Percentiles rank a stretch among this genome's conserved stretches.
Evolutionary conservation across 2,888 invertebrate species (phyloP).

Genomic region (Rotaria macrura): DNA sequence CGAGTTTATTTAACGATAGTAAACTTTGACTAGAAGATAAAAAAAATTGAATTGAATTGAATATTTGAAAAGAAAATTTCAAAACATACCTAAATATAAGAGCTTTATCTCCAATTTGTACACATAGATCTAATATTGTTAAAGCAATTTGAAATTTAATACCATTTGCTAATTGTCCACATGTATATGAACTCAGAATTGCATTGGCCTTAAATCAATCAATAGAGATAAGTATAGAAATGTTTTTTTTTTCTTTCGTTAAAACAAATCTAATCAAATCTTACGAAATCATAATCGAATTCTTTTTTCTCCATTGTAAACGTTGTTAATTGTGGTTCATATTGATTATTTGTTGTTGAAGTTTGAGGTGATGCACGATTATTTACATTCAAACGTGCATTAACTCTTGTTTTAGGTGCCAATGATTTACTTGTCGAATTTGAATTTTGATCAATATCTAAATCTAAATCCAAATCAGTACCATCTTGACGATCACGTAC

Average conservation of each 20-base stretch:
- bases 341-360: neutral
- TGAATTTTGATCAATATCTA: constrained; percentile 18
- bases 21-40: constrained; percentile 67
- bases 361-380: neutral
- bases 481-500: constrained; percentile 41
- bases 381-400: neutral
- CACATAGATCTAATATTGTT: constrained; percentile 75
- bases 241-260: too few relatives aligned
- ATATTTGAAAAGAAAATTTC: neutral
- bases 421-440: neutral
- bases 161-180: constrained; percentile 79
- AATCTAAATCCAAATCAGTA: constrained; percentile 43
- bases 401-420: neutral
- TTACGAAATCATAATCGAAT: constrained; percentile 42
- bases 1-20: constrained; percentile 82
- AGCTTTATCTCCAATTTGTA: constrained; percentile 74
- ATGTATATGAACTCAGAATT: constrained; percentile 58
- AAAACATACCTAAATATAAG: constrained; percentile 62
- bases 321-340: constrained; percentile 29
- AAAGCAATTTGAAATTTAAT: constrained; percentile 88
- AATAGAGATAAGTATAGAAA: neutral
- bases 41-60: neutral
- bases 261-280: constrained; percentile 44
- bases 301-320: constrained; percentile 34
- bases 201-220: constrained; percentile 48